Evolutionary conservation across 2,797 vertebrate species (phyloP).

Genomic region (Sebastes melanostomus): DNA sequence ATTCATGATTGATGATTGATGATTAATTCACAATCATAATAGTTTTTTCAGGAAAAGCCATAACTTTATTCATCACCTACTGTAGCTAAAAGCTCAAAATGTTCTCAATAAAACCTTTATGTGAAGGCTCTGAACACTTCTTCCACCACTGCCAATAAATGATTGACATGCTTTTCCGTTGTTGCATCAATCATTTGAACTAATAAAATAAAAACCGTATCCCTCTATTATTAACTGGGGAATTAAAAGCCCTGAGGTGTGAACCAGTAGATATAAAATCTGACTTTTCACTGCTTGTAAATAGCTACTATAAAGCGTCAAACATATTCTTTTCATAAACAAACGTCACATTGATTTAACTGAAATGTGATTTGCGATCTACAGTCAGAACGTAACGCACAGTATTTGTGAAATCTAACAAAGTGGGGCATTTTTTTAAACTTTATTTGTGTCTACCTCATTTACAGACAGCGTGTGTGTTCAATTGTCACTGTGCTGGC

Average conservation of each 20-base stretch:
- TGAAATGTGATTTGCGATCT: background rate
- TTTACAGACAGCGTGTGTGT: conserved; percentile 33
- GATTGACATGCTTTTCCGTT: background rate
- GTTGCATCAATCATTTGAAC: background rate
- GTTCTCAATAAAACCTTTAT: too few species aligned
- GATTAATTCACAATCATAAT: too few species aligned
- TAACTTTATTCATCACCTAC: too few species aligned
- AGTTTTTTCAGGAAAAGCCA: too few species aligned
- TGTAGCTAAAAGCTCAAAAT: too few species aligned
- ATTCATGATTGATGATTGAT: too few species aligned
- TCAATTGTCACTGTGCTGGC: conserved; percentile 20
- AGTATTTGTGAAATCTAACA: background rate
- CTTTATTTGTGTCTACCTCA: conserved; percentile 13
- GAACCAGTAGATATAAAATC: background rate
- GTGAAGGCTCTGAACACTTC: background rate
- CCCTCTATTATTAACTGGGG: background rate
- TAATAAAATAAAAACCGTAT: background rate
- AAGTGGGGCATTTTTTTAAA: background rate
- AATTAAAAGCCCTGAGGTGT: background rate
- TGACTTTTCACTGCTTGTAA: background rate
- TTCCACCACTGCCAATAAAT: background rate
- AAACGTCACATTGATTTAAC: background rate
- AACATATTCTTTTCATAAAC: background rate
- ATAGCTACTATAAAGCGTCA: background rate
- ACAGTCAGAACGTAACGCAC: background rate